phyloP scores from a whole-genome alignment of 2,113 vertebrate genomes.

The Porphyrio hochstetteri region DNA sequence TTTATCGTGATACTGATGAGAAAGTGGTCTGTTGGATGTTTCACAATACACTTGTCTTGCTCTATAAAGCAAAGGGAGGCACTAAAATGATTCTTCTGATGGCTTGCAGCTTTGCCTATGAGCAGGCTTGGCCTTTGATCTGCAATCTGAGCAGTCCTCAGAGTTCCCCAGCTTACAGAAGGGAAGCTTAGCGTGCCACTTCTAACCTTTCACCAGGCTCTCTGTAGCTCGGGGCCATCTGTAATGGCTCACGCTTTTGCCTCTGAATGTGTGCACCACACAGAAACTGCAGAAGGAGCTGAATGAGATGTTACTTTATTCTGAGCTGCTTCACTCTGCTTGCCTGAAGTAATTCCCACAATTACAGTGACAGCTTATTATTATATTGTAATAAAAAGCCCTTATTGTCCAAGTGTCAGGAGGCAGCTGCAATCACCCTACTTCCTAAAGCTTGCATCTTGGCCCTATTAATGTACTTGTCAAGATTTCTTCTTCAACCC shows the following conservation, averaged over 20 bases:
- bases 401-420: not conserved
- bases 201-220: not conserved
- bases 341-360: constrained; percentile 6
- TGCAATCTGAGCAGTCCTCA: not conserved
- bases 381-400: constrained; percentile 19
- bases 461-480: not conserved
- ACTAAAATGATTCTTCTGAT: not conserved
- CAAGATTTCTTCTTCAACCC: constrained; percentile 1
- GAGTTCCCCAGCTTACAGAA: not conserved
- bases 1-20: not conserved
- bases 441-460: not conserved
- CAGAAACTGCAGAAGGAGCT: not conserved
- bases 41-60: not conserved
- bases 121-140: not conserved
- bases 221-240: not conserved
- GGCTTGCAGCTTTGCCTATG: not conserved
- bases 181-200: not conserved
- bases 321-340: not conserved
- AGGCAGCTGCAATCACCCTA: not conserved
- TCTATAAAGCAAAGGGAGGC: not conserved
- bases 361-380: constrained; percentile 15
- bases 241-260: not conserved
- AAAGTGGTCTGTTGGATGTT: not conserved
- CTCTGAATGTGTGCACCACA: not conserved
- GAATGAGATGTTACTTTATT: constrained; percentile 4